Conservation (phyloP, 2,888 invertebrate genomes). For the Melikaiella ostensackeni region DNA sequence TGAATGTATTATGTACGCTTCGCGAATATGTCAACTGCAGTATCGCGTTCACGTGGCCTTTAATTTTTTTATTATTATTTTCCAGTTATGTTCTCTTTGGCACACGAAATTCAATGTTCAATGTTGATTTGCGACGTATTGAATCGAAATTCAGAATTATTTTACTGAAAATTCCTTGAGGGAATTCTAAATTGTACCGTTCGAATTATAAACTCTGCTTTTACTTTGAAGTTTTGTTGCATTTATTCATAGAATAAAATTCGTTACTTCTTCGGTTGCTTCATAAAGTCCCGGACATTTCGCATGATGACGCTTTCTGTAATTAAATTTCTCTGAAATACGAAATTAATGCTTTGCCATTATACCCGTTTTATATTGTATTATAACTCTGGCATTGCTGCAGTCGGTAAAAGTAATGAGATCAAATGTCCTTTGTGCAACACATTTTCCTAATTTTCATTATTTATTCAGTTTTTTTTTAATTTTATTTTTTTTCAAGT, state of each 20-base stretch:
- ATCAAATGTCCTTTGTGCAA: slow-evolving; percentile 7
- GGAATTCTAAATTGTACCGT: slow-evolving; percentile 1
- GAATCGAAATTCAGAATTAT: neutral
- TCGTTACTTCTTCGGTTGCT: neutral
- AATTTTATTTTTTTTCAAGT: neutral
- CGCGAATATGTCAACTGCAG: slow-evolving; percentile 74
- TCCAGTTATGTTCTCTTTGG: slow-evolving; percentile 7
- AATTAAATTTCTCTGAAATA: slow-evolving; percentile 51
- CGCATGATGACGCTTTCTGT: slow-evolving; percentile 44
- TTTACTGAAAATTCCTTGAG: neutral
- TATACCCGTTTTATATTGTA: slow-evolving; percentile 46
- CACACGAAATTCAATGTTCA: neutral
- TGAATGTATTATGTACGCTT: slow-evolving; percentile 72
- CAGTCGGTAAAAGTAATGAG: slow-evolving; percentile 3
- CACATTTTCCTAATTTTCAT: neutral
- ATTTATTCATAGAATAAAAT: slow-evolving; percentile 24
- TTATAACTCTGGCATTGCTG: slow-evolving; percentile 1
- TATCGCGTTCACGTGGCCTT: slow-evolving; percentile 62
- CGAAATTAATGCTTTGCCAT: slow-evolving; percentile 53
- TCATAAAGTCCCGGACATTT: slow-evolving; percentile 45
- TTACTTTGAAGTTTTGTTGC: slow-evolving; percentile 31
- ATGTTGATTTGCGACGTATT: neutral
- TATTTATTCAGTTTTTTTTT: neutral
- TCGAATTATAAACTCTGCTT: slow-evolving; percentile 10
- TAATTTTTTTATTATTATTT: slow-evolving; percentile 55